Percentiles rank a stretch among this genome's conserved stretches.
phyloP scores from a whole-genome alignment of 2,797 vertebrate species.

The Sebastes matsubarae region DNA sequence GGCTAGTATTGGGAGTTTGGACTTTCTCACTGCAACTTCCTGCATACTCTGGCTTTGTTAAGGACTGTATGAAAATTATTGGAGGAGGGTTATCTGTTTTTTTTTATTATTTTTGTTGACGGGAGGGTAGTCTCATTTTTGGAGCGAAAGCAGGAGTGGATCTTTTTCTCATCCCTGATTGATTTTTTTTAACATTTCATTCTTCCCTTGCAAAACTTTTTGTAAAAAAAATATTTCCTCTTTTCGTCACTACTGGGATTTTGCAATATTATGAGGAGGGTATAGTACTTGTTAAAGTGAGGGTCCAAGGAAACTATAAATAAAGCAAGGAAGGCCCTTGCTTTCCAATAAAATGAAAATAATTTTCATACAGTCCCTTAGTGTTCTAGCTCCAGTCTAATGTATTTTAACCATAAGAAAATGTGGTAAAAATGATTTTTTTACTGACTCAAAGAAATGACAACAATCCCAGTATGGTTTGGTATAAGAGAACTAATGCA shows the following conservation, averaged over 20 bases:
- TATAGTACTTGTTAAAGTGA: neutral
- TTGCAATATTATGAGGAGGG: neutral
- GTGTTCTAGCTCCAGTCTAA: neutral
- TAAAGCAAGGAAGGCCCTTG: neutral
- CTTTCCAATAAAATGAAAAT: neutral
- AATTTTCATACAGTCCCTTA: neutral
- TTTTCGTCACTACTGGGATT: rapidly evolving
- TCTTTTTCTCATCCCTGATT: neutral
- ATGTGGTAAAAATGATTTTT: neutral
- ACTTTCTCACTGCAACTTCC: neutral
- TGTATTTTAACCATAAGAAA: neutral
- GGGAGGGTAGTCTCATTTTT: neutral
- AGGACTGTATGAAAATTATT: neutral
- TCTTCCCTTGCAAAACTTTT: neutral
- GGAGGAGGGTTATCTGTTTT: too few relatives aligned
- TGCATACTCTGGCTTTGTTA: neutral
- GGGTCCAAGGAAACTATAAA: neutral
- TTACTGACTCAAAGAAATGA: neutral
- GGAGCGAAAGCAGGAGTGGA: too few relatives aligned
- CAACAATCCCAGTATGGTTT: neutral
- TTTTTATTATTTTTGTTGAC: neutral
- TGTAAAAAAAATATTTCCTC: too few relatives aligned
- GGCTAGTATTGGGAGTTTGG: neutral
- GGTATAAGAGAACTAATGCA: neutral
- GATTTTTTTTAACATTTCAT: neutral